These are phyloP conservation scores for Alces alces DNA, from an alignment of 2,113 vertebrate species.

Conservation along the genomic window DNA sequence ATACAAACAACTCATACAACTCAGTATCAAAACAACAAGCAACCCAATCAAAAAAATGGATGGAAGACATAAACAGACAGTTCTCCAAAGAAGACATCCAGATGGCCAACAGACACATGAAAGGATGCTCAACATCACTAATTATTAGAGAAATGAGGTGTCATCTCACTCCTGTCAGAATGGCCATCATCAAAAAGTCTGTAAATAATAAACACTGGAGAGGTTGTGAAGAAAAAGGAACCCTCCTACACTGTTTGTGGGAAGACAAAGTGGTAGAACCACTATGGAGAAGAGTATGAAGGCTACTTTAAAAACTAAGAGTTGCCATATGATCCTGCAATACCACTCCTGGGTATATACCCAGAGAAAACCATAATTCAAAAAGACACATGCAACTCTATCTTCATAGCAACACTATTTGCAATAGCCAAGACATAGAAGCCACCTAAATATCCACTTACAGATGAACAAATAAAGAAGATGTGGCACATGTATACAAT, in stretches of 20 bases:
- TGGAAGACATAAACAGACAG: background rate
- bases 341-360: background rate
- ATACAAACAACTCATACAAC: background rate
- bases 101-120: background rate
- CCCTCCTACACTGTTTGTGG: background rate
- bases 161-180: background rate
- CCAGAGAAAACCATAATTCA: background rate
- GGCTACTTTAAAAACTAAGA: background rate
- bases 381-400: no score
- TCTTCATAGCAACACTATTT: background rate
- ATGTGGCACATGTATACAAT: background rate
- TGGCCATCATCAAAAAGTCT: background rate
- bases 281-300: background rate
- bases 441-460: background rate
- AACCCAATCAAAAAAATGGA: background rate
- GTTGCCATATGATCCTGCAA: background rate
- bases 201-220: background rate
- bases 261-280: background rate
- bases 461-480: background rate
- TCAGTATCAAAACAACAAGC: background rate
- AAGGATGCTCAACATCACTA: background rate
- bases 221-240: background rate
- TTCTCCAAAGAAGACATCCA: background rate
- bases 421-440: background rate
- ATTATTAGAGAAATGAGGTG: background rate